A percentile compares a stretch with the other conserved stretches of the same genome.
Conservation (phyloP, 2,113 vertebrate species). For the Galbula dea region DNA sequence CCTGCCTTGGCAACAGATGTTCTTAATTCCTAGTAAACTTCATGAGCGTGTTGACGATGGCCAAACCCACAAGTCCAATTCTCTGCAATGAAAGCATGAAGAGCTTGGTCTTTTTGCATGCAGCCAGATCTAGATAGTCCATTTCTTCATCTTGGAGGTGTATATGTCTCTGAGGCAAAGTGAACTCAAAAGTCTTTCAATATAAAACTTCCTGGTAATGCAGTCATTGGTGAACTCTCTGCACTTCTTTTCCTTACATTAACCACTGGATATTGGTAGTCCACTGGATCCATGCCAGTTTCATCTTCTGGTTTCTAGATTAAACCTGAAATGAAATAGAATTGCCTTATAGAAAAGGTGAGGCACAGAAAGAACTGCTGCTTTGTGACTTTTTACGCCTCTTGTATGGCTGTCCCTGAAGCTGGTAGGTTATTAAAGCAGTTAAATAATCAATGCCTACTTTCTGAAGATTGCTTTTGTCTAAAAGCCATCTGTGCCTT, state of each 20-base stretch:
- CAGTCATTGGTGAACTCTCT: not conserved
- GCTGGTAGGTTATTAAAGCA: not conserved
- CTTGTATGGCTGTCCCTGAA: not conserved
- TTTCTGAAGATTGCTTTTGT: not conserved
- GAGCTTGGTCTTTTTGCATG: not conserved
- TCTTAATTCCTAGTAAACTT: not conserved
- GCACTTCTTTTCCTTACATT: not conserved
- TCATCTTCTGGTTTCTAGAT: not conserved
- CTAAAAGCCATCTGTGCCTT: not conserved
- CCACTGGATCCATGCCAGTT: not conserved
- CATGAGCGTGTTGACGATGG: not conserved
- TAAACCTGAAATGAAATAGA: not conserved
- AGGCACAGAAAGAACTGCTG: not conserved
- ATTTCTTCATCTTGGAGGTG: not conserved
- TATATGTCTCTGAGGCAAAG: not conserved
- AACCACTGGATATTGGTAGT: not conserved
- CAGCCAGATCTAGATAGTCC: not conserved
- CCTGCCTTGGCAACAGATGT: not conserved
- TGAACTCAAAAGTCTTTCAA: not conserved
- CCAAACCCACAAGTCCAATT: not conserved
- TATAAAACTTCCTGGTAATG: not conserved
- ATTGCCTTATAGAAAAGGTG: not conserved
- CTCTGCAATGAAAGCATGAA: not conserved
- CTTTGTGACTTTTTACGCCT: not conserved
- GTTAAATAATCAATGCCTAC: not conserved